Evolutionary conservation across 2,797 vertebrate genomes (phyloP).

Genomic region (Hippoglossus hippoglossus): DNA sequence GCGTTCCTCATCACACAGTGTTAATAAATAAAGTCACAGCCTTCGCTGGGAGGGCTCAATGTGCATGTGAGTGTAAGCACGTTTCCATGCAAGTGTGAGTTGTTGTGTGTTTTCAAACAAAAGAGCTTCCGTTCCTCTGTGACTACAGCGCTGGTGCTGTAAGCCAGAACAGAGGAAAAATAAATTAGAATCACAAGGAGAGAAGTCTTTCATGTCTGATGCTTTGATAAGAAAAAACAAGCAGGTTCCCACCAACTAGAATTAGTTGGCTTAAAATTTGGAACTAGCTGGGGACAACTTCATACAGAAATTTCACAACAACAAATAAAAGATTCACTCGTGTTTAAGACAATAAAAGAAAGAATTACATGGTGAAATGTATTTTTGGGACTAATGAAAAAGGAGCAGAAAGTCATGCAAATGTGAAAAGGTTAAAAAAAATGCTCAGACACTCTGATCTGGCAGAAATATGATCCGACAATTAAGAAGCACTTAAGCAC

Average conservation of each 20-base stretch:
- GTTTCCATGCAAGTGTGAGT: conserved; percentile 3
- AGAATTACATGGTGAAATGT: conserved; percentile 33
- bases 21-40: conserved; percentile 75
- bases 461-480: conserved; percentile 46
- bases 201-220: conserved; percentile 77
- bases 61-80: neutral
- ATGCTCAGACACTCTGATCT: conserved; percentile 22
- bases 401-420: neutral
- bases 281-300: conserved; percentile 58
- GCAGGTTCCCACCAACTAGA: conserved; percentile 64
- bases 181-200: conserved; percentile 69
- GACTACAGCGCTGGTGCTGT: conserved; percentile 64
- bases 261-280: conserved; percentile 57
- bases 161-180: conserved; percentile 72
- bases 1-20: conserved; percentile 63
- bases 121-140: conserved; percentile 72
- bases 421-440: conserved; percentile 12
- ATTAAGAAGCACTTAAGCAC: conserved; percentile 43
- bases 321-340: conserved; percentile 48
- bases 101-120: conserved; percentile 65
- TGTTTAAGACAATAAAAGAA: conserved; percentile 46
- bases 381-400: conserved; percentile 50
- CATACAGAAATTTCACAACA: conserved; percentile 55
- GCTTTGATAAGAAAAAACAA: conserved; percentile 76
- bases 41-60: conserved; percentile 50